Evolutionary conservation across 2,113 vertebrate genomes (phyloP).

Genomic region (Morone chrysops): DNA sequence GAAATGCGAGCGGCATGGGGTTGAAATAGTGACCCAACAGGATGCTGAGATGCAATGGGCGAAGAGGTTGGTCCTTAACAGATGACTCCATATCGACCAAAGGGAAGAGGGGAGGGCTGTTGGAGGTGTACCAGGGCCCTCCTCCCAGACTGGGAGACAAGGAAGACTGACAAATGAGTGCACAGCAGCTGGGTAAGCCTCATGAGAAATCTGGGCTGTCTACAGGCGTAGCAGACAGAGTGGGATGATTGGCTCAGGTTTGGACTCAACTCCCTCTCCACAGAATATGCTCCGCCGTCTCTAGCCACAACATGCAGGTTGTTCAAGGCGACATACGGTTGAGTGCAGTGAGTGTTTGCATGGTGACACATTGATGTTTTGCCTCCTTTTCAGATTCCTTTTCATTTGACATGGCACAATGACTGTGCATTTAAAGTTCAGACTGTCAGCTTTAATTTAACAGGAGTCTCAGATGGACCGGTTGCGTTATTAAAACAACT

Average conservation of each 20-base stretch:
- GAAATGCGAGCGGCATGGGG: conserved; percentile 60
- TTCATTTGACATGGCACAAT: conserved; percentile 62
- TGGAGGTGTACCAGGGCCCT: conserved; percentile 7
- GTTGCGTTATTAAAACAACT: conserved; percentile 18
- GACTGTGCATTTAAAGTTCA: conserved; percentile 74
- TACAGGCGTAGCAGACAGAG: conserved; percentile 32
- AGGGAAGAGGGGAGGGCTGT: neutral
- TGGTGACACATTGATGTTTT: conserved; percentile 55
- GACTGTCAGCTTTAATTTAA: conserved; percentile 70
- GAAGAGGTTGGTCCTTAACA: conserved; percentile 53
- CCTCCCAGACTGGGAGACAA: conserved; percentile 31
- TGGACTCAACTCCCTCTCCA: conserved; percentile 23
- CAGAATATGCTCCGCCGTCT: conserved; percentile 22
- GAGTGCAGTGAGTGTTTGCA: conserved; percentile 53
- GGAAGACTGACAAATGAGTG: conserved; percentile 57
- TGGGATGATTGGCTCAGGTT: conserved; percentile 47
- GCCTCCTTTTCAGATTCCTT: conserved; percentile 27
- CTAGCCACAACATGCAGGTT: conserved; percentile 28
- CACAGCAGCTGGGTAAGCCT: conserved; percentile 49
- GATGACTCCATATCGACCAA: conserved; percentile 58
- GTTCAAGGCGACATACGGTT: conserved; percentile 48
- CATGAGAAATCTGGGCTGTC: conserved; percentile 37
- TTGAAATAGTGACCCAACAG: conserved; percentile 40
- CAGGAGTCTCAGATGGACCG: conserved; percentile 10
- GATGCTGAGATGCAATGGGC: conserved; percentile 27